Evolutionary conservation across 2,113 vertebrate species (phyloP), one percentile per base, ranked within the genome.

Genomic region (Gymnobelideus leadbeateri): DNA sequence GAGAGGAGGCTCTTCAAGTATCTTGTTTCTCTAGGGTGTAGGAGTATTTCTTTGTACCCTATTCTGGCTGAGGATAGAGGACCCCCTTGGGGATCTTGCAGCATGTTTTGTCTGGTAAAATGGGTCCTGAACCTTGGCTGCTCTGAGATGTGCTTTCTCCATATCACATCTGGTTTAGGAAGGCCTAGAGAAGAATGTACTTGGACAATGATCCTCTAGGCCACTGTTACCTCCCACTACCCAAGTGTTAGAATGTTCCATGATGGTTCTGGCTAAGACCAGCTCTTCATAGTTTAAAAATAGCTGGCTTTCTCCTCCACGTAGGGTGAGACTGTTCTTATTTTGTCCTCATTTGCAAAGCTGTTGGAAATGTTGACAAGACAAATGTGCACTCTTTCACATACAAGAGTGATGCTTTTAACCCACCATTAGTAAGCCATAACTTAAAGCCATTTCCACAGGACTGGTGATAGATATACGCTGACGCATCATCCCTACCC

Each of bases 311-410:
- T 26, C 68, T n/a, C 1, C 37, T 37, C 91, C 54, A 47, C 51
- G 47, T 43, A 0, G 16, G 5, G 23, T 37, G 47, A 93, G 10
- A 89, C 23, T 52, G 8, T 25, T 92, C 11, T 91, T 95, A 84
- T 92, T 14, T 51, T 90, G 6, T n/a, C 3, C 96, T 8, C 91
- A 4, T 89, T 57, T 68, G 51, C 93, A 46, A 94, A 23, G 4
- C 49, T 51, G 37, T 2, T 68, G 19, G 0, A 51, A 46, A 46
- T 50, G 47, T 96, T 95, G 92, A 46, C 96, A 93, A 93, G 52
- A 23, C 28, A 91, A 94, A 89, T 31, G n/a, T 68, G 53, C 1
- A 47, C 7, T 24, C 92, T 84, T 91, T 84, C 68, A 84, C 37
- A 57, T 53, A 89, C 21, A 91, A 0, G 6, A 51, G 25, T 90